Evolutionary conservation across 2,888 invertebrate species (phyloP), one percentile per base, ranked within the genome.

Genomic region (Linhomoeus sp.): DNA sequence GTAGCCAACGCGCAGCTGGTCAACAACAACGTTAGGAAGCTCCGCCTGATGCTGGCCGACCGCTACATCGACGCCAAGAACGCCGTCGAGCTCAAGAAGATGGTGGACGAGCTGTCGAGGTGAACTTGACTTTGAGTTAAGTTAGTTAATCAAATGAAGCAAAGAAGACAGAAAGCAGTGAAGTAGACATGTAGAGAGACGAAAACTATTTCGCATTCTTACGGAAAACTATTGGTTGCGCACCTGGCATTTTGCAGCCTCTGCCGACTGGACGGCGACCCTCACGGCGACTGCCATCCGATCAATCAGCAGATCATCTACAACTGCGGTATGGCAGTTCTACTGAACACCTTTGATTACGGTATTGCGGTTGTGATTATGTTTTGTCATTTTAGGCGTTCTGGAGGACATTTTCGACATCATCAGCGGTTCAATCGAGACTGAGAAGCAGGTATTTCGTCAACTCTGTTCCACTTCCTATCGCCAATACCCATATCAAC

Each of bases 261-360:
- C 45, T 66, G 66, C 47, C 63, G 64, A 44, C 53, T 65, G 12
- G 63, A 64, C 3, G 61, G 63, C 59, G 65, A 66, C 3, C 17
- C 35, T 15, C 58, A 22, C 35, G 26, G 57, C 22, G 61, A 66
- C 48, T 58, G 64, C 1, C 67, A 67, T 50, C 64, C 65, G 3
- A 66, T 67, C 63, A 66, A 67, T 51, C 67, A 67, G 49, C 65
- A 63, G 50, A 65, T 67, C 46, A 60, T 67, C 45, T 63, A 65
- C 49, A 67, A 65, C 50, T 64, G 66, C 45, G 66, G 66, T 65
- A 54, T 14, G 23, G 7, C 9, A n/a, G n/a, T n/a, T n/a, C n/a
- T n/a, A n/a, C n/a, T n/a, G n/a, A n/a, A n/a, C n/a, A n/a, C n/a
- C n/a, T n/a, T n/a, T n/a, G n/a, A n/a, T n/a, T n/a, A n/a, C n/a